Base-by-base conservation (phyloP, 2,888 invertebrate species). In the Galeopsomyia nigrocyanea region DNA sequence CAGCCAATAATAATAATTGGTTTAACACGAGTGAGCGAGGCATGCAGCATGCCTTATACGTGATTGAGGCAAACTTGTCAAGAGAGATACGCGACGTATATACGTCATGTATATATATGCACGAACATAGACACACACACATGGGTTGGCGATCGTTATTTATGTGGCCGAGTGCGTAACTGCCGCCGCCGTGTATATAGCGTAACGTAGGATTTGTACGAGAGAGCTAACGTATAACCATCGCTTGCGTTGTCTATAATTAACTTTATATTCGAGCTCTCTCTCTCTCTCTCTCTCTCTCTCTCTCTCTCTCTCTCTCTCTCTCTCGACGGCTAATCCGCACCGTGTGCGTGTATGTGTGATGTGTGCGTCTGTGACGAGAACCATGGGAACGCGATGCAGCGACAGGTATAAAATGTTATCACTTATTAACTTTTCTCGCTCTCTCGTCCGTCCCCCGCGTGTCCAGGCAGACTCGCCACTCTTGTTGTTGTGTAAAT, bases 41-140 rank as follows among this genome's bases (percentile, higher is more conserved):
- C n/a, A n/a, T n/a, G n/a, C 58, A 55, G 67, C 71, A 10, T 39
- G 39, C 73, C 68, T 78, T 75, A n/a, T n/a, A 74, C 78, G 78
- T 77, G 79, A 80, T 80, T 80, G 77, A 79, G 76, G 77, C 78
- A 76, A 79, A 77, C 78, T 80, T 79, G 79, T 80, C 78, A 80
- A 76, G 76, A 74, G 75, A 74, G 64, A 26, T 26, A 26, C 26
- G 61, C 64, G 69, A 53, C 39, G 39, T 51, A 51, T 5, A 61
- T 73, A 71, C 68, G 68, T 74, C 74, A 58, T 74, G 64, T 68
- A 66, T 17, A 51, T 68, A 68, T 22, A 46, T 61, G 39, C 57
- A 60, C 26, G 56, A 47, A 60, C 61, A 53, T 39, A 13, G 1
- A 1, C 7, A 13, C 13, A 39, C 13, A 7, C 13, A 10, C 13